Evolutionary conservation across 2,888 invertebrate genomes (phyloP).

Genomic region (Cyaniris semiargus): DNA sequence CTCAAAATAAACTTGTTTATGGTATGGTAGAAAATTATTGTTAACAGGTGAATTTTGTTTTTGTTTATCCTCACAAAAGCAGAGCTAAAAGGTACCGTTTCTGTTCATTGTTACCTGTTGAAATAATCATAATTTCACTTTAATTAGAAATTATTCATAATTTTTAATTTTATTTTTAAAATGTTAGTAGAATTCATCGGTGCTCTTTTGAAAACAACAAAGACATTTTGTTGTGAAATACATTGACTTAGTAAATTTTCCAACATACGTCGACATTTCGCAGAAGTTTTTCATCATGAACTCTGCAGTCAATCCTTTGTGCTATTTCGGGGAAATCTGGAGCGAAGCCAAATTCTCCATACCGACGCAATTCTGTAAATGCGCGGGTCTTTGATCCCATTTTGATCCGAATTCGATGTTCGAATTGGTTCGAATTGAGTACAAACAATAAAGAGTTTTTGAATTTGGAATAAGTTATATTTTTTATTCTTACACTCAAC

Average conservation of each 20-base stretch:
- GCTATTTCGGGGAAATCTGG: constrained; percentile 78
- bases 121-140: not conserved
- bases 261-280: constrained; percentile 66
- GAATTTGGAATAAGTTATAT: constrained; percentile 15
- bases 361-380: constrained; percentile 61
- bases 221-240: not conserved
- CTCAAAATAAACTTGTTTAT: not conserved
- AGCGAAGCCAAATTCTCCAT: constrained; percentile 63
- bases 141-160: not conserved
- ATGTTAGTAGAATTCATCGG: not conserved
- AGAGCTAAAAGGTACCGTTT: not conserved
- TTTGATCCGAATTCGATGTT: constrained; percentile 35
- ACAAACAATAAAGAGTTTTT: constrained; percentile 31
- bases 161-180: not conserved
- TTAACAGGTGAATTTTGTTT: not conserved
- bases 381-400: constrained; percentile 62
- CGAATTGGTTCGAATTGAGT: constrained; percentile 33
- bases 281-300: constrained; percentile 67
- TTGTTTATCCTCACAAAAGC: not conserved
- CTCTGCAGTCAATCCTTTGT: constrained; percentile 77
- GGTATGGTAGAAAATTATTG: not conserved
- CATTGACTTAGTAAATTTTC: constrained; percentile 71
- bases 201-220: not conserved
- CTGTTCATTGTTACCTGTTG: not conserved
- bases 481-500: not conserved